Evolutionary conservation across 2,888 invertebrate genomes (phyloP).

Genomic region (Trachelus iudaicus): DNA sequence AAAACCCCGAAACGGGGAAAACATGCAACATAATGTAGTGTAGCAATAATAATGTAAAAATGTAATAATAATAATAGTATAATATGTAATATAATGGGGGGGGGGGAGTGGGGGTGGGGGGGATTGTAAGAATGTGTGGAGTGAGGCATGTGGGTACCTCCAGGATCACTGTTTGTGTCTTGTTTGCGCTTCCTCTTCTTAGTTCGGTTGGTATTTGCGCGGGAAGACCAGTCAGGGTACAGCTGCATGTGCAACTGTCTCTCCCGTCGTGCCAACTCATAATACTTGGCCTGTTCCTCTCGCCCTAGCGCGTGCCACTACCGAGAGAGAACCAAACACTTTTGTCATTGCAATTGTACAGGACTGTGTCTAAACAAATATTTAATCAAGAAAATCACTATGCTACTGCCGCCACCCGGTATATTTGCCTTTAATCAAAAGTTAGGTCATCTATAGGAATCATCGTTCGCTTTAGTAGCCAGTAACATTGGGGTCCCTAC

Average conservation of each 20-base stretch:
- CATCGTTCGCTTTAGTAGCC: slow-evolving; percentile 37
- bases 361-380: slow-evolving; percentile 48
- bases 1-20: slow-evolving; percentile 59
- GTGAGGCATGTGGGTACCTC: slow-evolving; percentile 81
- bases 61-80: slow-evolving; percentile 53
- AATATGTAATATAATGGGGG: slow-evolving; percentile 62
- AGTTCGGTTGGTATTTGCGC: slow-evolving; percentile 99
- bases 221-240: slow-evolving; percentile 99
- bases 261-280: slow-evolving; percentile 98
- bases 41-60: slow-evolving; percentile 51
- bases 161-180: slow-evolving; percentile 89
- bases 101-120: slow-evolving; percentile 39
- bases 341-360: slow-evolving; percentile 49
- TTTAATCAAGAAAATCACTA: slow-evolving; percentile 42
- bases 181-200: slow-evolving; percentile 99
- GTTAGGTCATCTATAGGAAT: slow-evolving; percentile 40
- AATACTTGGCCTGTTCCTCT: slow-evolving; percentile 99
- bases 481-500: slow-evolving; percentile 67
- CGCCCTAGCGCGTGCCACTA: slow-evolving; percentile 99
- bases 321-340: slow-evolving; percentile 66
- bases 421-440: slow-evolving; percentile 46
- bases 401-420: slow-evolving; percentile 64
- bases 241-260: slow-evolving; percentile 99
- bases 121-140: slow-evolving; percentile 63
- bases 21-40: slow-evolving; percentile 65